These are phyloP conservation scores for Erebia epiphron DNA, from an alignment of 2,888 invertebrate genomes.

Conservation along the genomic window DNA sequence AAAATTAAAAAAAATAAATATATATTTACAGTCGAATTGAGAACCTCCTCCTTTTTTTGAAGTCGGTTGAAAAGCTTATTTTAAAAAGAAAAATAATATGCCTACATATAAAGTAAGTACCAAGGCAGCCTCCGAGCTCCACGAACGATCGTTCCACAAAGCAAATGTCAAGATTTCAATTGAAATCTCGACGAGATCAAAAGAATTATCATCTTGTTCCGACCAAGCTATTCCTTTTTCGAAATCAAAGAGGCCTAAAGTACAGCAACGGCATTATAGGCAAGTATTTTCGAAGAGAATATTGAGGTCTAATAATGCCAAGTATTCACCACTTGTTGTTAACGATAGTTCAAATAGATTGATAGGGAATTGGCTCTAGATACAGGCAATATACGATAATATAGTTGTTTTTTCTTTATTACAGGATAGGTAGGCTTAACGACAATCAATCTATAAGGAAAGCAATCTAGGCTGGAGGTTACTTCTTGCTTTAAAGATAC, in stretches of 20 bases:
- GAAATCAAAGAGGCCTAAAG: conserved; percentile 37
- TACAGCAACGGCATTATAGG: conserved; percentile 31
- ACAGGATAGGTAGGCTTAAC: not conserved
- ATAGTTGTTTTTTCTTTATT: not conserved
- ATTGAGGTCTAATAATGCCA: conserved; percentile 9
- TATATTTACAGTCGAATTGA: too few species aligned
- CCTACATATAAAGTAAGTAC: conserved; percentile 9
- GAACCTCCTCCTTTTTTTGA: too few species aligned
- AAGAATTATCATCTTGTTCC: conserved; percentile 42
- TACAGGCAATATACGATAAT: not conserved
- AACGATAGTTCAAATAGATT: conserved; percentile 23
- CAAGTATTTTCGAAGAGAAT: conserved; percentile 20
- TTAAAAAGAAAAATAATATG: conserved; percentile 16
- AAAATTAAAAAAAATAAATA: too few species aligned
- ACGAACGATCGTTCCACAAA: conserved; percentile 32
- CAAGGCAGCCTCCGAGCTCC: conserved; percentile 27
- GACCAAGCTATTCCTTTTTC: conserved; percentile 38
- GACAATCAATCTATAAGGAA: too few species aligned
- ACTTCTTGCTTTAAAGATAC: too few species aligned
- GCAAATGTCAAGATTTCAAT: conserved; percentile 41
- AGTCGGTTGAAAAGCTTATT: conserved; percentile 16
- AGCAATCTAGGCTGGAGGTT: too few species aligned
- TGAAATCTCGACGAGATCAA: conserved; percentile 41
- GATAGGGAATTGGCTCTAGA: not conserved
- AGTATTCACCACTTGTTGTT: conserved; percentile 17